phyloP scores from a whole-genome alignment of 2,888 invertebrate genomes.

The Gnatocerus cornutus region DNA sequence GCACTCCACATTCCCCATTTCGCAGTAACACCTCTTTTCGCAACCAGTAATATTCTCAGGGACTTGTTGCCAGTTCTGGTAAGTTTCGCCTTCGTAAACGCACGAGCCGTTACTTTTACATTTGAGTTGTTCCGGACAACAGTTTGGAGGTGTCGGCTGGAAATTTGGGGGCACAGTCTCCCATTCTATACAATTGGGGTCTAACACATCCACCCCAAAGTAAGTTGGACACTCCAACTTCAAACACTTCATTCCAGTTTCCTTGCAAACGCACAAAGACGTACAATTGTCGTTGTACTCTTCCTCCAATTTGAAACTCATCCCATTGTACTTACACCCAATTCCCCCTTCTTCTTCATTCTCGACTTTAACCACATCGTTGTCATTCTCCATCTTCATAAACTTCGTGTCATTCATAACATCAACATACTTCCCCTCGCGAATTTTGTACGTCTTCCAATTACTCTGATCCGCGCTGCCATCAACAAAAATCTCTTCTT shows the following conservation, averaged over 20 bases:
- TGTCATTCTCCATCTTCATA: constrained; percentile 65
- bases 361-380: constrained; percentile 64
- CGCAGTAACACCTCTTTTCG: constrained; percentile 89
- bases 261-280: constrained; percentile 84
- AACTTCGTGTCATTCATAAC: constrained; percentile 63
- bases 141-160: constrained; percentile 82
- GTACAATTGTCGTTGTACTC: constrained; percentile 90
- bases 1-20: constrained; percentile 90
- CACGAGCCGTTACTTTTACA: constrained; percentile 90
- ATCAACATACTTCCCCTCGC: constrained; percentile 63
- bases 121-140: constrained; percentile 85
- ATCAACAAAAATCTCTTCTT: constrained; percentile 67
- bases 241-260: constrained; percentile 82
- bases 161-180: constrained; percentile 85
- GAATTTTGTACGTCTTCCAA: constrained; percentile 70
- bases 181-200: constrained; percentile 90
- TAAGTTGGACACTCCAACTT: constrained; percentile 88
- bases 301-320: constrained; percentile 73
- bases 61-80: constrained; percentile 87
- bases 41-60: constrained; percentile 88
- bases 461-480: constrained; percentile 69
- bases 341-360: constrained; percentile 47
- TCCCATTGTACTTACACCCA: constrained; percentile 66
- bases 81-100: constrained; percentile 78
- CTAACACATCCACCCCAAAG: constrained; percentile 88